A percentile compares a stretch with the other conserved stretches of the same genome.
These are phyloP conservation scores for Pipistrellus pipistrellus DNA, from an alignment of 2,797 vertebrate species.

Conservation along the genomic window DNA sequence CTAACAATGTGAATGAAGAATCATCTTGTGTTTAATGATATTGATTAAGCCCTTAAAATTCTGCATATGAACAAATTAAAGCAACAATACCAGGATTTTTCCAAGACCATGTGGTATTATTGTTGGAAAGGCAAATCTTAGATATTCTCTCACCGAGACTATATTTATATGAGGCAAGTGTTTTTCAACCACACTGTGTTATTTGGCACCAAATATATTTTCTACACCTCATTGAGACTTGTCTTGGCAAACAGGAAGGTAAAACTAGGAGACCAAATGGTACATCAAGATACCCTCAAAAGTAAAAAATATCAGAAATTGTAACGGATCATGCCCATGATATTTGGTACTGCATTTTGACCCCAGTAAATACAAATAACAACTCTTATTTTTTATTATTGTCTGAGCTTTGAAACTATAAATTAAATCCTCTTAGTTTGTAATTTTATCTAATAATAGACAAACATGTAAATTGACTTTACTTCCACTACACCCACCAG, in stretches of 20 bases:
- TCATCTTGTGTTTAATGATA: constrained; percentile 12
- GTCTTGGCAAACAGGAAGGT: constrained; percentile 40
- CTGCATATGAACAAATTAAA: constrained; percentile 28
- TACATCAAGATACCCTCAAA: constrained; percentile 50
- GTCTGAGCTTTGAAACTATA: constrained; percentile 20
- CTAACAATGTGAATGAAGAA: not conserved
- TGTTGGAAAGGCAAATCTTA: constrained; percentile 33
- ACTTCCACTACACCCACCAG: no score
- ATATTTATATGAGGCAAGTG: constrained; percentile 66
- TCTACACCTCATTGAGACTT: constrained; percentile 49
- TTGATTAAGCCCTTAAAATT: constrained; percentile 20
- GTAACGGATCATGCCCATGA: not conserved
- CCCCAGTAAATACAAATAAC: not conserved
- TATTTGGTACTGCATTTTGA: not conserved
- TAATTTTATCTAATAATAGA: not conserved
- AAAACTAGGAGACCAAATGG: constrained; percentile 30
- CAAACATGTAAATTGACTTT: no score
- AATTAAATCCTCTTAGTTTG: not conserved
- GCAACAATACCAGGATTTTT: not conserved
- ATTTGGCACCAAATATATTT: constrained; percentile 50
- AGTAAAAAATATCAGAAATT: not conserved
- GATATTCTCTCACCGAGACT: constrained; percentile 58
- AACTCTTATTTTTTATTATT: constrained; percentile 41
- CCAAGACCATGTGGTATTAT: not conserved
- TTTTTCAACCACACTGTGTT: constrained; percentile 60